phyloP scores from a whole-genome alignment of 2,113 vertebrate genomes.

The Sylvilagus bachmani region DNA sequence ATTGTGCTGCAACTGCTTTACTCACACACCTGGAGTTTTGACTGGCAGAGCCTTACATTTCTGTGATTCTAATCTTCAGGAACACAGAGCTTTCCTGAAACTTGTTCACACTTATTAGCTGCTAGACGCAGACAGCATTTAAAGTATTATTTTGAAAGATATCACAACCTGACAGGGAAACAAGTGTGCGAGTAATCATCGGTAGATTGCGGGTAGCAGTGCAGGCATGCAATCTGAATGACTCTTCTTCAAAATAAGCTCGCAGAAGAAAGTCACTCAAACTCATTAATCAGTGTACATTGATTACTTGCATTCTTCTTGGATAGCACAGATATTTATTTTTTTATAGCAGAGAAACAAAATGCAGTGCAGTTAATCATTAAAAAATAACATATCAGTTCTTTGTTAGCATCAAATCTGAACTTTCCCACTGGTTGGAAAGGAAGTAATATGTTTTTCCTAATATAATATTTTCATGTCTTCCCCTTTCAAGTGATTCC shows the following conservation, averaged over 20 bases:
- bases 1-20: conserved; percentile 68
- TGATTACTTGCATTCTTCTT: conserved; percentile 77
- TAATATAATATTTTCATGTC: neutral
- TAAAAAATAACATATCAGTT: conserved; percentile 70
- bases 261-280: conserved; percentile 78
- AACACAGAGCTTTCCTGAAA: conserved; percentile 70
- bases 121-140: conserved; percentile 69
- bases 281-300: conserved; percentile 78
- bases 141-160: conserved; percentile 81
- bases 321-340: conserved; percentile 76
- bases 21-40: conserved; percentile 66
- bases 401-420: neutral
- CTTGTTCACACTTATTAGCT: conserved; percentile 77
- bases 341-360: conserved; percentile 80
- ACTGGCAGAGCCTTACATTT: conserved; percentile 29
- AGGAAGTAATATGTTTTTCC: conserved; percentile 58
- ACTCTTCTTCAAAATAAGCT: conserved; percentile 75
- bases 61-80: conserved; percentile 73
- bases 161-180: conserved; percentile 76
- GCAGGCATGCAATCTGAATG: conserved; percentile 72
- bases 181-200: neutral
- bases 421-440: conserved; percentile 39
- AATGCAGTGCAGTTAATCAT: conserved; percentile 77
- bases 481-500: conserved; percentile 20
- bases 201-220: neutral